Percentiles rank a stretch among this genome's conserved stretches.
Evolutionary conservation across 2,888 invertebrate species (phyloP).

Genomic region (Chrysodeixis includens): DNA sequence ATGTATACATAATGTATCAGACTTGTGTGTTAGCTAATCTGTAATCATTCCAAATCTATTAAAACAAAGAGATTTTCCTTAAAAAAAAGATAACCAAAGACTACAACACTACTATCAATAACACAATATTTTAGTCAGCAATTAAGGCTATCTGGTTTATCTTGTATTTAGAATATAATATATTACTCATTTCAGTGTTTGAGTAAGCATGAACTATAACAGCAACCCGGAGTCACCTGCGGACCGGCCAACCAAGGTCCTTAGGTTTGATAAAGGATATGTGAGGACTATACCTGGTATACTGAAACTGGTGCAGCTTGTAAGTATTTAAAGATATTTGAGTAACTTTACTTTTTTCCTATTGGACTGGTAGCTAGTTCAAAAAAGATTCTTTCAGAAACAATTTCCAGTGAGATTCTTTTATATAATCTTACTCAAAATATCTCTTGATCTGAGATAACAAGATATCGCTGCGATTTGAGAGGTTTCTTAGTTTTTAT

Average conservation of each 20-base stretch:
- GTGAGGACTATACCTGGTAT: conserved; percentile 92
- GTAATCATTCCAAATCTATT: background rate
- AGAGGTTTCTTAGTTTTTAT: too few species aligned
- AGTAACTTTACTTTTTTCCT: background rate
- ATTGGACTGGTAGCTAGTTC: too few species aligned
- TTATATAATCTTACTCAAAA: too few species aligned
- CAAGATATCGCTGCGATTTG: too few species aligned
- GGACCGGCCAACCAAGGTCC: conserved; percentile 88
- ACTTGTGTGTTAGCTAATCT: too few species aligned
- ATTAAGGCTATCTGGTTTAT: background rate
- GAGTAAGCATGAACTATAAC: conserved; percentile 64
- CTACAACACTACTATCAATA: background rate
- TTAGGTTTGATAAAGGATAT: conserved; percentile 93
- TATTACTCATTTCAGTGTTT: background rate
- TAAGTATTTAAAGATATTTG: conserved; percentile 79
- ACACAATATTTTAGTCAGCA: background rate
- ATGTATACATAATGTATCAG: too few species aligned
- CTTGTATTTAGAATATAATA: background rate
- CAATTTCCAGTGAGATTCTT: too few species aligned
- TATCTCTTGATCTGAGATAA: too few species aligned
- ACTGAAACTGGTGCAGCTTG: conserved; percentile 92
- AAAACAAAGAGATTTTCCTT: background rate
- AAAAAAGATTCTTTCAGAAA: background rate
- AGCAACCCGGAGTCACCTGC: conserved; percentile 61
- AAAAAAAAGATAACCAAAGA: background rate